These are phyloP conservation scores for Macaria notata DNA, from an alignment of 2,888 invertebrate species.

Conservation along the genomic window DNA sequence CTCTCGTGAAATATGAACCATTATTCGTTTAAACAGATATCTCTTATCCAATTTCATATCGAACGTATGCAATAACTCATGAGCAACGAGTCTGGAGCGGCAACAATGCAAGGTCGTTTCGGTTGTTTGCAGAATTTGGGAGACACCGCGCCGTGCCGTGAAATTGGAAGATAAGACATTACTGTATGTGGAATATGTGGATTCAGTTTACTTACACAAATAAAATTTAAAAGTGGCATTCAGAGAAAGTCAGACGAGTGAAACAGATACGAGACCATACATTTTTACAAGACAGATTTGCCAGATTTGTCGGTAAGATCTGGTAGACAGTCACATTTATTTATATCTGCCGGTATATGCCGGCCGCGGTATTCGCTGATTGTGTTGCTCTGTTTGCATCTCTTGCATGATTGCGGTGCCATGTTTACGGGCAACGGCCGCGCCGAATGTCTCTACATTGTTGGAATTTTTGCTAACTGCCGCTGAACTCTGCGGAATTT, in stretches of 20 bases:
- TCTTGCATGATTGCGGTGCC: constrained; percentile 45
- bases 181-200: constrained; percentile 9
- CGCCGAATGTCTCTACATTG: constrained; percentile 41
- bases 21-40: constrained; percentile 24
- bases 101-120: constrained; percentile 64
- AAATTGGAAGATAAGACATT: constrained; percentile 34
- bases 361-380: constrained; percentile 62
- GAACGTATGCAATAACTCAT: constrained; percentile 43
- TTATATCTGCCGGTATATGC: constrained; percentile 59
- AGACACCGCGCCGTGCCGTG: constrained; percentile 34
- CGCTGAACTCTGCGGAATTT: constrained; percentile 18
- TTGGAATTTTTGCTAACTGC: constrained; percentile 34
- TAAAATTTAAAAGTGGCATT: constrained; percentile 31
- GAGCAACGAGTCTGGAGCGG: constrained; percentile 41
- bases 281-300: constrained; percentile 44
- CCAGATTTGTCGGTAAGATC: constrained; percentile 58
- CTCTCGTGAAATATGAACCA: constrained; percentile 19
- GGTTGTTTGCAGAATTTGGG: constrained; percentile 48
- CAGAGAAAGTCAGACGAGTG: constrained; percentile 48
- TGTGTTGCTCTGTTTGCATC: constrained; percentile 59
- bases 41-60: constrained; percentile 39
- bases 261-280: constrained; percentile 39
- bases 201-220: constrained; percentile 20
- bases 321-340: constrained; percentile 54
- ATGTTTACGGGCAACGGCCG: constrained; percentile 44